phyloP scores from a whole-genome alignment of 2,888 invertebrate species.

The Endomychus coccineus region DNA sequence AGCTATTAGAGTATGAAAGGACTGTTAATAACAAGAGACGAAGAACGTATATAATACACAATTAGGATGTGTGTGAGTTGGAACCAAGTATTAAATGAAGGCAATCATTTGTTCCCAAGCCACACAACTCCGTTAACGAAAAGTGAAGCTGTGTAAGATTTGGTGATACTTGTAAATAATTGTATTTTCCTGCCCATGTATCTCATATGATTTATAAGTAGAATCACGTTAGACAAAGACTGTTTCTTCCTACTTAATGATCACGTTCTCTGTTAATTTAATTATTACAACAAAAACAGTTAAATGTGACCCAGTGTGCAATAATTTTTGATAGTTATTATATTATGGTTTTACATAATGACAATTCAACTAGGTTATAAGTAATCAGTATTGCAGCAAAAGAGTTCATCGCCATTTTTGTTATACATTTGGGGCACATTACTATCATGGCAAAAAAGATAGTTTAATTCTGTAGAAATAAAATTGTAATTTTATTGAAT shows the following conservation, averaged over 20 bases:
- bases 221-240: slow-evolving; percentile 24
- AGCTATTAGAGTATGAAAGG: slow-evolving; percentile 39
- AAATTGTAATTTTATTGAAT: too few relatives aligned
- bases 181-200: slow-evolving; percentile 17
- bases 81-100: slow-evolving; percentile 1
- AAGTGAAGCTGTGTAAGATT: slow-evolving; percentile 33
- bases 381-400: too few relatives aligned
- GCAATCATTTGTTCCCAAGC: slow-evolving; percentile 9
- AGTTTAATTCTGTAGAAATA: too few relatives aligned
- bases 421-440: too few relatives aligned
- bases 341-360: slow-evolving; percentile 10
- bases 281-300: slow-evolving; percentile 10
- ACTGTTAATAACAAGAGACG: slow-evolving; percentile 35
- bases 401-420: too few relatives aligned
- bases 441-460: too few relatives aligned
- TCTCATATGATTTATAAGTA: slow-evolving; percentile 21
- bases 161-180: slow-evolving; percentile 33
- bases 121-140: slow-evolving; percentile 16
- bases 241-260: slow-evolving; percentile 20
- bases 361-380: too few relatives aligned
- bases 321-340: slow-evolving; percentile 17
- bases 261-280: too few relatives aligned
- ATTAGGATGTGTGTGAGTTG: slow-evolving; percentile 20
- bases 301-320: slow-evolving; percentile 9
- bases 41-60: slow-evolving; percentile 35